phyloP scores from a whole-genome alignment of 92 coral and sea anemone species.

The Montipora capitata region DNA sequence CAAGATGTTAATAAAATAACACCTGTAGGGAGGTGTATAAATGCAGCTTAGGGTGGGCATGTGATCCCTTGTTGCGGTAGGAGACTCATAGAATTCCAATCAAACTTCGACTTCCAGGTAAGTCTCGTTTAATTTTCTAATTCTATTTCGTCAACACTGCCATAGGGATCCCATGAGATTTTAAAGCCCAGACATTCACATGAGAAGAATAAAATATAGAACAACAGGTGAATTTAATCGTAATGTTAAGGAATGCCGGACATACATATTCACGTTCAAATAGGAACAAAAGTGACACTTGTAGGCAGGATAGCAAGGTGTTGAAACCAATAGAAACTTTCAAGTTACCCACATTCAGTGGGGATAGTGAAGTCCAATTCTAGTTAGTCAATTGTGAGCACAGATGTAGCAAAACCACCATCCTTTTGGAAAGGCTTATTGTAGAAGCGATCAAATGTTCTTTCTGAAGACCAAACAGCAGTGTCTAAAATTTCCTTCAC shows the following conservation, averaged over 20 bases:
- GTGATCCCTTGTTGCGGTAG: constrained; percentile 24
- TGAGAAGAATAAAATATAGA: constrained; percentile 6
- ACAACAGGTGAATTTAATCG: constrained; percentile 3
- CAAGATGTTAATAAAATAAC: neutral
- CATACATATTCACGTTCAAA: neutral
- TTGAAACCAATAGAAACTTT: neutral
- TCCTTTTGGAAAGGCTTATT: constrained; percentile 52
- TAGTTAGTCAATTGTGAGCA: constrained; percentile 17
- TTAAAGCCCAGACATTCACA: constrained; percentile 37
- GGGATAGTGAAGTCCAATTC: constrained; percentile 21
- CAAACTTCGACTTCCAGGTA: constrained; percentile 2
- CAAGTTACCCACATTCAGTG: neutral
- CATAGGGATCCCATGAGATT: constrained; percentile 58
- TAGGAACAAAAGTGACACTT: neutral
- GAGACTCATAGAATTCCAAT: neutral
- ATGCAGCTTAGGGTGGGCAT: constrained; percentile 19
- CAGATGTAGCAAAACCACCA: constrained; percentile 39
- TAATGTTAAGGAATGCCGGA: neutral
- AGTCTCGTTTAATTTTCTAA: neutral
- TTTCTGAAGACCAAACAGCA: constrained; percentile 81
- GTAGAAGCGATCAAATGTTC: constrained; percentile 79
- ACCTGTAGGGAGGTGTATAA: neutral
- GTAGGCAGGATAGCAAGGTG: neutral
- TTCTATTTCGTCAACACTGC: constrained; percentile 66
- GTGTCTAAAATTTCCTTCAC: constrained; percentile 77